Evolutionary conservation across 1,140 invertebrate species (phyloP), one percentile per base, ranked within the genome.

Genomic region (Dendroctonus ponderosae): DNA sequence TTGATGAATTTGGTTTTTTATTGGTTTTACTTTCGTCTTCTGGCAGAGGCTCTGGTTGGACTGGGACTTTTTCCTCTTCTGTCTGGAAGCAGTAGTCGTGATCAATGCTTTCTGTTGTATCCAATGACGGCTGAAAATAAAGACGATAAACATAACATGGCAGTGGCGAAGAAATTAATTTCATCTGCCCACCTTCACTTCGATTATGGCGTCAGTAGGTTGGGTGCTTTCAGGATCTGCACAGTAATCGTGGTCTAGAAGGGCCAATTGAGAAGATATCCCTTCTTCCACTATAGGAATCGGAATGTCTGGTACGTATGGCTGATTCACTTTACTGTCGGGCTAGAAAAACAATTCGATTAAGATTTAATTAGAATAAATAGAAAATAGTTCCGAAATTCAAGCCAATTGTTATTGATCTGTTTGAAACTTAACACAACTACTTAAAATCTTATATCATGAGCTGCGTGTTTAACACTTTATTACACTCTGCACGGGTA

Each of bases 31-130:
- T 42, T 60, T 64, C 59, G 42, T 37, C 5, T 26, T 46, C n/a
- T 38, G 46, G 56, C 39, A 43, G 44, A 0, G 40, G 44, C n/a
- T 53, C 54, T n/a, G 38, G 39, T 58, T 48, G 44, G 6, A 43
- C 41, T 52, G 67, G 51, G 11, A 14, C 9, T 12, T 66, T 52
- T 39, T 63, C 62, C 37, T 66, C 42, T 67, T 70, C 53, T 42
- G 52, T n/a, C 9, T 58, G 56, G 12, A 69, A 72, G 50, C 85
- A 88, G 74, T 89, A 89, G 74, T 89, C 86, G 75, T 89, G 87
- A 77, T 89, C 87, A 5, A 76, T 70, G 62, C 75, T 73, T 52
- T 74, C 67, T 14, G 59, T 65, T 7, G 62, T 70, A 15, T 70
- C 66, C 49, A 73, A 43, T 46, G 82, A 81, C 54, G 82, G 77